phyloP scores from a whole-genome alignment of 1,140 invertebrate species.

The Philaenus spumarius region DNA sequence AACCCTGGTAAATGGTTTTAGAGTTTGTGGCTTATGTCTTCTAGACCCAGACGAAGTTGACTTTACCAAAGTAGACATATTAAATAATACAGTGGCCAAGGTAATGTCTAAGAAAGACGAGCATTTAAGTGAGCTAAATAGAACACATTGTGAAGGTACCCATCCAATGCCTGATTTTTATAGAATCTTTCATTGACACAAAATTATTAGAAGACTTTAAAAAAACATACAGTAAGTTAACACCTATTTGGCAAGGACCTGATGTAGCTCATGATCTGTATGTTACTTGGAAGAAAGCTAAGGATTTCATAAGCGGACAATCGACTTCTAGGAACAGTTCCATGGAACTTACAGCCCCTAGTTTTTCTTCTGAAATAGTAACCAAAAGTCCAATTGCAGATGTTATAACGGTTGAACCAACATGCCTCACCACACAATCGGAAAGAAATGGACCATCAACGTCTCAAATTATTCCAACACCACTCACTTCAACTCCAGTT shows the following conservation, averaged over 20 bases:
- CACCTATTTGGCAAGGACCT: background rate
- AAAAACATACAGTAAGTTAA: background rate
- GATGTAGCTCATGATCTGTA: too few species aligned
- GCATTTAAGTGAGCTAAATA: too few species aligned
- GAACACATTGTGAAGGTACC: too few species aligned
- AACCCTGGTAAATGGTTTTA: background rate
- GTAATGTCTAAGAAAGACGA: too few species aligned
- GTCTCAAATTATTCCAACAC: background rate
- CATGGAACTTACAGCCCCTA: too few species aligned
- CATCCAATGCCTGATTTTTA: background rate
- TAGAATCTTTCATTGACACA: slow-evolving; percentile 4
- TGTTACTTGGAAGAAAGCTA: background rate
- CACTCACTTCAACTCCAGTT: background rate
- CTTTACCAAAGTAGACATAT: too few species aligned
- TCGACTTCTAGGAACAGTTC: too few species aligned
- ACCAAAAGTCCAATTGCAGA: background rate
- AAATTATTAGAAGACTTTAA: background rate
- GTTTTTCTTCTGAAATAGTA: background rate
- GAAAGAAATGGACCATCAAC: background rate
- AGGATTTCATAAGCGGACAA: background rate
- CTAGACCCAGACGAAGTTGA: background rate
- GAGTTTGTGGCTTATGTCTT: background rate
- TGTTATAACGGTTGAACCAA: background rate
- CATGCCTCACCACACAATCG: background rate
- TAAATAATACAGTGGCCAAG: too few species aligned